Conservation (phyloP, 2,888 invertebrate genomes). For the Torymus tubicola region DNA sequence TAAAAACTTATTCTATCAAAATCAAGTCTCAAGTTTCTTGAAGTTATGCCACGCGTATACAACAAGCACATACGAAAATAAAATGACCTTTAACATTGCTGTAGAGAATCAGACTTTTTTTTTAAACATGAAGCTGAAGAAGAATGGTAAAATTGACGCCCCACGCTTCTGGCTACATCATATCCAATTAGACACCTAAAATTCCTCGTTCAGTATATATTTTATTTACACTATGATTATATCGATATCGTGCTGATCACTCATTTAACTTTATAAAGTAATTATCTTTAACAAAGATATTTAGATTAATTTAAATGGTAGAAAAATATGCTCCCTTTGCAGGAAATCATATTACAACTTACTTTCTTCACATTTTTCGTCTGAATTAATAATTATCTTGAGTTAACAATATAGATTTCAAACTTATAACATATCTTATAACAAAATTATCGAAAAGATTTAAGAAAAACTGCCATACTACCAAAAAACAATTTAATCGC, state of each 20-base stretch:
- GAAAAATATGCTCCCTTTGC: too few relatives aligned
- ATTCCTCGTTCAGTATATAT: slow-evolving; percentile 52
- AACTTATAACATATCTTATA: too few relatives aligned
- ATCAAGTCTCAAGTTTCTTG: slow-evolving; percentile 14
- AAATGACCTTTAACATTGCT: slow-evolving; percentile 2
- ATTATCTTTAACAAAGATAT: slow-evolving; percentile 36
- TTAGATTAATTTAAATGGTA: too few relatives aligned
- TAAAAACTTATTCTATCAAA: slow-evolving; percentile 9
- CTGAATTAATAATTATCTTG: too few relatives aligned
- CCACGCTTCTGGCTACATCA: slow-evolving; percentile 9
- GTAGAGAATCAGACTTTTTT: neutral
- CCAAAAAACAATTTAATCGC: too few relatives aligned
- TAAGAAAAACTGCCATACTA: too few relatives aligned
- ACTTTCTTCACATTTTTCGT: too few relatives aligned
- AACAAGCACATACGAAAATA: neutral
- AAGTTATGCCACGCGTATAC: neutral
- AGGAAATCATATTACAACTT: too few relatives aligned
- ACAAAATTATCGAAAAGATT: too few relatives aligned
- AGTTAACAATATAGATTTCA: too few relatives aligned
- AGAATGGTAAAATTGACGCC: slow-evolving; percentile 44
- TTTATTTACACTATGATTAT: slow-evolving; percentile 22
- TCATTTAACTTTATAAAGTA: slow-evolving; percentile 40
- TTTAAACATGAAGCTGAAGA: slow-evolving; percentile 4
- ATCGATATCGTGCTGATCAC: slow-evolving; percentile 50
- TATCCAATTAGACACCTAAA: slow-evolving; percentile 51